Conservation (phyloP, 1,140 invertebrate species). For the Polypedilum pembai region DNA sequence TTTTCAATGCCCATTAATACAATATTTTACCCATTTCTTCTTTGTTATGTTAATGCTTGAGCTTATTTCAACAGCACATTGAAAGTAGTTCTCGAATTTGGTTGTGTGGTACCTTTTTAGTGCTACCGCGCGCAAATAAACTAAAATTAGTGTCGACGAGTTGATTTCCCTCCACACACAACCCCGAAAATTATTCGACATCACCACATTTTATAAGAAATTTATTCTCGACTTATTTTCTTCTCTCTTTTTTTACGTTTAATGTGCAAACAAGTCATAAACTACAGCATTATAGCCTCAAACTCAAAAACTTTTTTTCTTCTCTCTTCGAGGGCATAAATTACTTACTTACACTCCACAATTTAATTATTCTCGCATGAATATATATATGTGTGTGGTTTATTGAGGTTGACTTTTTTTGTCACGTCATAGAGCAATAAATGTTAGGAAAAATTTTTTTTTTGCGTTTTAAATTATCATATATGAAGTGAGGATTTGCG, state of each 20-base stretch:
- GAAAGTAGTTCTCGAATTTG: not conserved
- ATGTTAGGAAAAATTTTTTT: not conserved
- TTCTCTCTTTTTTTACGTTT: not conserved
- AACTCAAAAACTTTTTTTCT: slow-evolving; percentile 22
- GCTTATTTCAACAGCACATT: slow-evolving; percentile 9
- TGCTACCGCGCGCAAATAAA: not conserved
- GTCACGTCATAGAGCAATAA: slow-evolving; percentile 20
- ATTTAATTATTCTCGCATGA: slow-evolving; percentile 24
- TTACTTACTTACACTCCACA: slow-evolving; percentile 5
- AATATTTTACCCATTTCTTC: not conserved
- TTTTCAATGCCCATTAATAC: slow-evolving; percentile 17
- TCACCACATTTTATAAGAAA: slow-evolving; percentile 15
- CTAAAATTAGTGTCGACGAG: slow-evolving; percentile 26
- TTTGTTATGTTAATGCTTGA: slow-evolving; percentile 22
- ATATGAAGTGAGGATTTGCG: slow-evolving; percentile 25
- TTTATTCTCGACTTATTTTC: not conserved
- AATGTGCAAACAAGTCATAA: slow-evolving; percentile 28
- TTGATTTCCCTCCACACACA: not conserved
- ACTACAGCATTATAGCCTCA: not conserved
- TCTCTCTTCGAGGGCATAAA: not conserved
- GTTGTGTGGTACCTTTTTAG: too few species aligned
- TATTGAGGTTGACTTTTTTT: slow-evolving; percentile 6
- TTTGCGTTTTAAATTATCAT: slow-evolving; percentile 7
- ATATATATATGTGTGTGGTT: not conserved
- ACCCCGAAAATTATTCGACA: slow-evolving; percentile 4